These are phyloP conservation scores for Augochlorella aurata DNA, from an alignment of 2,888 invertebrate species.

Conservation along the genomic window DNA sequence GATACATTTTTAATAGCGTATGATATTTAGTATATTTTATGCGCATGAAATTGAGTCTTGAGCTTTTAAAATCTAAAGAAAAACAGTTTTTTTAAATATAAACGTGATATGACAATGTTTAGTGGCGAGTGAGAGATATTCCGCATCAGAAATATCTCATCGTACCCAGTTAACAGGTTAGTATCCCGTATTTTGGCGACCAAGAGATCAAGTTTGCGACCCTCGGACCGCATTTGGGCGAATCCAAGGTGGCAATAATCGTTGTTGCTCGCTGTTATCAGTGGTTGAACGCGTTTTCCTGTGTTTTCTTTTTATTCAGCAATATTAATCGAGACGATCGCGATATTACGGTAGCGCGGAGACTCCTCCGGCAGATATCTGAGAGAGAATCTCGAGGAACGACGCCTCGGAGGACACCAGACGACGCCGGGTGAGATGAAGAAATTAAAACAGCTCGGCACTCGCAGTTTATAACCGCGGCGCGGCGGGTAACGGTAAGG, in stretches of 20 bases:
- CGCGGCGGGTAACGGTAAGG: conserved; percentile 54
- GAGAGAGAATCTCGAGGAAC: conserved; percentile 3
- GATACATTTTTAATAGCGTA: no score
- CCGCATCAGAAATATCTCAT: no score
- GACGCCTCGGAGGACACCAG: background rate
- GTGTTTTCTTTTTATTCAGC: background rate
- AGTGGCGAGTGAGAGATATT: no score
- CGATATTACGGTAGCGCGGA: background rate
- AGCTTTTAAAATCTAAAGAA: no score
- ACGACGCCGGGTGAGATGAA: conserved; percentile 14
- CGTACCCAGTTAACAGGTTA: no score
- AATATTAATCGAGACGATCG: background rate
- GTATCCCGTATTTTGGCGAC: background rate
- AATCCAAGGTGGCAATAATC: background rate
- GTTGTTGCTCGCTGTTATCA: background rate
- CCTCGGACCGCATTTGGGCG: background rate
- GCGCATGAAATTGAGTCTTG: no score
- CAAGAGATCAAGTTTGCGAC: background rate
- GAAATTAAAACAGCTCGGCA: conserved; percentile 55
- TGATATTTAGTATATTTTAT: no score
- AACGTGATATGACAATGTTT: no score
- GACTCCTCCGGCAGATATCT: background rate
- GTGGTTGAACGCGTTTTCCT: background rate
- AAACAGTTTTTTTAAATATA: no score
- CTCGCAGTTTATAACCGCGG: conserved; percentile 40